Base-by-base conservation (phyloP, 2,888 invertebrate genomes). In the Drosophila emarginata region DNA sequence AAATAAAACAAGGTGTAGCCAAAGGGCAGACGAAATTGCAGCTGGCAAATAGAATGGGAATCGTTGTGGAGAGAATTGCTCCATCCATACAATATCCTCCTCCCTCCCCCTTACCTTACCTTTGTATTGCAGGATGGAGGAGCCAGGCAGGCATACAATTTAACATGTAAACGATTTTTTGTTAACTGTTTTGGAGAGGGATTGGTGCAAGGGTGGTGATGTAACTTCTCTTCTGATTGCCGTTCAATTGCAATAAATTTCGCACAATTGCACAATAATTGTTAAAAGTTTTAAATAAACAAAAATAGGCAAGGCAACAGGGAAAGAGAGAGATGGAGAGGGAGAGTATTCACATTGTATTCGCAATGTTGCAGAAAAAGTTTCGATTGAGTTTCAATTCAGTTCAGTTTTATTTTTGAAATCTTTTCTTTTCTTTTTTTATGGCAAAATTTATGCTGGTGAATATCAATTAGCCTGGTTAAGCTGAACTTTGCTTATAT, bases 191-290 rank as follows among this genome's bases (percentile, higher is more conserved):
- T 58, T 32, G 66, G 15, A 52, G 11, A 53, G 15, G 56, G 2
- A 26, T 21, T 11, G 36, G 36, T 21, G 53, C 1, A 40, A 37
- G 21, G 32, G 58, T 50, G 5, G 21, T 9, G n/a, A n/a, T 14
- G 32, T 28, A 60, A n/a, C 71, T 67, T 71, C 72, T 86, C 69
- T 66, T 79, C 87, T 88, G 88, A 88, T 85, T 84, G 88, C 81
- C 74, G 78, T 82, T 87, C 88, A 84, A 87, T 87, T 80, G 87
- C 87, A 86, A 87, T 87, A 87, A 89, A 87, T 87, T 87, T 87
- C 84, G 82, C 80, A 74, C 89, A 89, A 88, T 87, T 87, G 89
- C 87, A 88, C 87, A 84, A 88, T 88, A 87, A 87, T 89, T 89
- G 89, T 88, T 89, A 82, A 88, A 86, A 88, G 77, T 85, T 88